Evolutionary conservation across 2,113 vertebrate genomes (phyloP).

Genomic region (Glaucidium brasilianum): DNA sequence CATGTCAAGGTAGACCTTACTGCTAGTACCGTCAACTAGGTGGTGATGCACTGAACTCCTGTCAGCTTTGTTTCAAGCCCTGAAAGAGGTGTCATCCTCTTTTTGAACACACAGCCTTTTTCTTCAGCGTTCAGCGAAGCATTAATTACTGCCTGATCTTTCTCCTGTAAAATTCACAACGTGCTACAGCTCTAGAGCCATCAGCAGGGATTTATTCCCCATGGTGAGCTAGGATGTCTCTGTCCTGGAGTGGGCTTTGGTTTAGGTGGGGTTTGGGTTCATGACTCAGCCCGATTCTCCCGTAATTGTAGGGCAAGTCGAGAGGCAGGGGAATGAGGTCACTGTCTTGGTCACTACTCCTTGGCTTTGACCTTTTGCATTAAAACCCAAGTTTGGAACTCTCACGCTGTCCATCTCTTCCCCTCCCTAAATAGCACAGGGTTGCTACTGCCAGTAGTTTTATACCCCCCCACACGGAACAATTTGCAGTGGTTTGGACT

Average conservation of each 20-base stretch:
- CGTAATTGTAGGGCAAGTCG: not conserved
- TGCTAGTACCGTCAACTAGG: not conserved
- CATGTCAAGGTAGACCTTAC: accelerated
- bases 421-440: not conserved
- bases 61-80: not conserved
- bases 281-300: not conserved
- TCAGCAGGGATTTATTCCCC: not conserved
- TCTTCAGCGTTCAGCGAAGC: accelerated
- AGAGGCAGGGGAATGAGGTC: not conserved
- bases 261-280: not conserved
- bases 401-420: not conserved
- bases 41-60: accelerated
- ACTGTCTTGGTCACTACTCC: not conserved
- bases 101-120: accelerated
- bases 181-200: accelerated
- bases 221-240: not conserved
- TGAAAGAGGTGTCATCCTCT: not conserved
- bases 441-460: not conserved
- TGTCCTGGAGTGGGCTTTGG: not conserved
- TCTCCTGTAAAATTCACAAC: accelerated
- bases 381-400: not conserved
- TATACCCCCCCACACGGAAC: not conserved
- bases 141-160: not conserved
- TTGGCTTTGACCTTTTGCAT: not conserved
- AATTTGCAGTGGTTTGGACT: not conserved